Conservation (phyloP, 2,888 invertebrate species). For the Didymodactylos carnosus region DNA sequence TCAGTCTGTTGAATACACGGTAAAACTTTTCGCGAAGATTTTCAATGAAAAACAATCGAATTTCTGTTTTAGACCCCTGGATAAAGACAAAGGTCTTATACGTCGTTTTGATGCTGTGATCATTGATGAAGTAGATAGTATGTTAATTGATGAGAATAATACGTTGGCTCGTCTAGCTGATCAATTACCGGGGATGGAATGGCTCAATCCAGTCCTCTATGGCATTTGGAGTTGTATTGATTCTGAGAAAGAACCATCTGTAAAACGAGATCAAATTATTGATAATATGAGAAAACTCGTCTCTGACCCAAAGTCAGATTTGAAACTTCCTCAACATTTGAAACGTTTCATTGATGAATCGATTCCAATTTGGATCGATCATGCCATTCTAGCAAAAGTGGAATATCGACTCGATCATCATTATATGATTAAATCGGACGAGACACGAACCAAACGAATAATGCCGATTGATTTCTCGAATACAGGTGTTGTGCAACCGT, state of each 20-base stretch:
- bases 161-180: conserved; percentile 4
- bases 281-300: not conserved
- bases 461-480: not conserved
- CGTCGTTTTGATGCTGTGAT: not conserved
- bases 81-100: too few relatives aligned
- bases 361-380: conserved; percentile 14
- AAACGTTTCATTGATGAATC: not conserved
- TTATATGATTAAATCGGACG: conserved; percentile 15
- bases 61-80: too few relatives aligned
- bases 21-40: too few relatives aligned
- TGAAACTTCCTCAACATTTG: not conserved
- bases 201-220: not conserved
- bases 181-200: conserved; percentile 6
- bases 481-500: conserved; percentile 5
- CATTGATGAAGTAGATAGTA: conserved; percentile 9
- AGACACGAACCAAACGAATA: not conserved
- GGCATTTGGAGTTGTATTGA: not conserved
- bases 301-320: not conserved
- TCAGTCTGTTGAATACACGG: not conserved
- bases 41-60: too few relatives aligned
- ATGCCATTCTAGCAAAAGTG: conserved; percentile 16
- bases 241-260: not conserved
- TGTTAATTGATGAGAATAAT: conserved; percentile 4
- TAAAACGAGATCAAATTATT: not conserved
- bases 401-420: conserved; percentile 13